Evolutionary conservation across 2,113 vertebrate species (phyloP).

Genomic region (Cottus gobio): DNA sequence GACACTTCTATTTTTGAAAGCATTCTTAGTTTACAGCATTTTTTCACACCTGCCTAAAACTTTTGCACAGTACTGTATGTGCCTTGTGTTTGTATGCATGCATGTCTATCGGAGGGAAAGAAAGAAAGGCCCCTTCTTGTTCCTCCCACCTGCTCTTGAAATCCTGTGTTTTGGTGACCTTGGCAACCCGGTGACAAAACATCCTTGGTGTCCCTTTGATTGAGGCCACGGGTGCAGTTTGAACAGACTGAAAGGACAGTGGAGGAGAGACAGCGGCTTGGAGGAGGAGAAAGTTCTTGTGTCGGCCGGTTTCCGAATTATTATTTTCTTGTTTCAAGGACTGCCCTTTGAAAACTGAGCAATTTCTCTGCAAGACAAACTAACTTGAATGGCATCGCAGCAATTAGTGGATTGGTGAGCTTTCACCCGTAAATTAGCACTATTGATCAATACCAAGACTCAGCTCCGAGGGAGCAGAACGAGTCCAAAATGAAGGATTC

Average conservation of each 20-base stretch:
- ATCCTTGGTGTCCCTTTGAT: conserved; percentile 56
- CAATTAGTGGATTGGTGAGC: background rate
- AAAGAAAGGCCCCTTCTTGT: conserved; percentile 28
- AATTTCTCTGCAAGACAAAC: background rate
- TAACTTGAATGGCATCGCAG: background rate
- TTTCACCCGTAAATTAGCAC: background rate
- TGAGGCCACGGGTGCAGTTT: conserved; percentile 50
- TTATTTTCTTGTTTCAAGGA: background rate
- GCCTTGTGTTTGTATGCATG: conserved; percentile 33
- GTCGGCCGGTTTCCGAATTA: conserved; percentile 1
- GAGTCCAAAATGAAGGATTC: background rate
- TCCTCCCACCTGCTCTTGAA: conserved; percentile 56
- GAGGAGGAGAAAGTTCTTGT: conserved; percentile 29
- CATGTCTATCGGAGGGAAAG: conserved; percentile 10
- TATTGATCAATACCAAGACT: background rate
- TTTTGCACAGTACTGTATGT: no score
- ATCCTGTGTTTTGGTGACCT: conserved; percentile 67
- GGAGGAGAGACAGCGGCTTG: conserved; percentile 10
- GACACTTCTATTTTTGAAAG: no score
- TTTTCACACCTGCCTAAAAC: no score
- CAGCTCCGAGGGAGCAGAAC: background rate
- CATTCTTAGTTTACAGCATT: no score
- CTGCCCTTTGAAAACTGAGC: background rate
- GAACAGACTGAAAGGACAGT: conserved; percentile 38
- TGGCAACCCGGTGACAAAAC: conserved; percentile 62